These are phyloP conservation scores for Mastomys natalensis DNA, from an alignment of 2,113 vertebrate genomes.

Conservation along the genomic window DNA sequence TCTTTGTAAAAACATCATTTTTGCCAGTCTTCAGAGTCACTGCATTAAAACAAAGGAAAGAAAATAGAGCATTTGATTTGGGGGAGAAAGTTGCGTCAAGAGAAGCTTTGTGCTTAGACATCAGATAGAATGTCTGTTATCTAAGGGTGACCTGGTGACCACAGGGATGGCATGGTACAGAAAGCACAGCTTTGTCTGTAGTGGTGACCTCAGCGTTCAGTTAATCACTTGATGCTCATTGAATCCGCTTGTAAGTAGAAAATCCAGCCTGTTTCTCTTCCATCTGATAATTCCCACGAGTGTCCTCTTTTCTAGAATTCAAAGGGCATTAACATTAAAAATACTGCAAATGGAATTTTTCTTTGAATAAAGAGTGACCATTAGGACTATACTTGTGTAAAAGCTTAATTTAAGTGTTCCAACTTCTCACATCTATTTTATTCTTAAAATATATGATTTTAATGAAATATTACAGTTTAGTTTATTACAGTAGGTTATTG, in stretches of 20 bases:
- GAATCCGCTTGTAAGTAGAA: neutral
- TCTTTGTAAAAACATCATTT: constrained; percentile 19
- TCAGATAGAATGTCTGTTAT: neutral
- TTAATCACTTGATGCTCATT: constrained; percentile 29
- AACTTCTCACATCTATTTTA: constrained; percentile 19
- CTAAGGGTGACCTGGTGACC: neutral
- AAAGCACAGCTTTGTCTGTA: neutral
- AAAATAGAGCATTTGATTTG: neutral
- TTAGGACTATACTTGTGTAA: constrained; percentile 3
- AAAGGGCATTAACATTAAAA: constrained; percentile 61
- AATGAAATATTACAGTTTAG: constrained; percentile 63
- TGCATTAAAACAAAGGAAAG: constrained; percentile 8
- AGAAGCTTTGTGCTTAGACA: neutral
- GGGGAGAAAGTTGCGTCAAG: neutral
- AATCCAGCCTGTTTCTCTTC: constrained; percentile 17
- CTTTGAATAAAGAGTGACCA: constrained; percentile 55
- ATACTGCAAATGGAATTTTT: constrained; percentile 51
- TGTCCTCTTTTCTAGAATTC: constrained; percentile 38
- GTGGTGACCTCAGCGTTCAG: neutral
- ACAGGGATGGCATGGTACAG: neutral
- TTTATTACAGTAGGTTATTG: constrained; percentile 17
- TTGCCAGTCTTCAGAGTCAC: neutral
- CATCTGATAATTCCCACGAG: constrained; percentile 6
- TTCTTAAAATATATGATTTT: constrained; percentile 68
- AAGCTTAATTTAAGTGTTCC: constrained; percentile 58